These are phyloP conservation scores for Danaus melanippus DNA, from an alignment of 1,140 invertebrate species.

Conservation along the genomic window DNA sequence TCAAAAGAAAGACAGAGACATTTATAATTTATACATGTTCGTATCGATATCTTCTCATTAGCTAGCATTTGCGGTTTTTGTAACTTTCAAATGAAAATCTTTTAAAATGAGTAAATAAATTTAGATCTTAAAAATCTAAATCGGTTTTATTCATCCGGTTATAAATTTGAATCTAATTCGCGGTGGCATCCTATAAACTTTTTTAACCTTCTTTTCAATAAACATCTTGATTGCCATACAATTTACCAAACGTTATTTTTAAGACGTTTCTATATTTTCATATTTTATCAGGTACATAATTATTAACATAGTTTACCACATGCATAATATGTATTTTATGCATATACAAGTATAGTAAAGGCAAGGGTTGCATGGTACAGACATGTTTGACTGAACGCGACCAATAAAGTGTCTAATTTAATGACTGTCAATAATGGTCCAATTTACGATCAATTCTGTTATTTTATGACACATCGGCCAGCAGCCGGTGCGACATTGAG, in stretches of 20 bases:
- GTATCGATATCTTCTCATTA: no score
- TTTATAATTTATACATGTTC: no score
- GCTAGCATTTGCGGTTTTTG: no score
- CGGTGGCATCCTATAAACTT: not conserved
- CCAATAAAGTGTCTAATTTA: constrained; percentile 28
- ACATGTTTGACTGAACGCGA: constrained; percentile 31
- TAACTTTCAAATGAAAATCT: no score
- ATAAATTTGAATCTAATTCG: constrained; percentile 16
- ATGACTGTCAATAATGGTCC: constrained; percentile 54
- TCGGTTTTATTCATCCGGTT: constrained; percentile 25
- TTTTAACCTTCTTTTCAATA: not conserved
- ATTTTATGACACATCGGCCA: constrained; percentile 61
- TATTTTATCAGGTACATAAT: no score
- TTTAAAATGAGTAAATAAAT: constrained; percentile 10
- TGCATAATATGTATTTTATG: no score
- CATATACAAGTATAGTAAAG: no score
- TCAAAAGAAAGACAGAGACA: no score
- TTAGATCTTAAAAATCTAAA: constrained; percentile 15
- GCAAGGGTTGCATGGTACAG: no score
- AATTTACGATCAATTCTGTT: constrained; percentile 56
- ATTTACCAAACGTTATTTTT: not conserved
- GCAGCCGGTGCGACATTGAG: constrained; percentile 35
- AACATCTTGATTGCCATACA: constrained; percentile 1
- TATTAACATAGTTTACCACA: no score
- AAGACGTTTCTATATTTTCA: no score